Percentiles rank a stretch among this genome's conserved stretches.
Conservation (phyloP, 2,888 invertebrate species). For the Serrognathus titanus region DNA sequence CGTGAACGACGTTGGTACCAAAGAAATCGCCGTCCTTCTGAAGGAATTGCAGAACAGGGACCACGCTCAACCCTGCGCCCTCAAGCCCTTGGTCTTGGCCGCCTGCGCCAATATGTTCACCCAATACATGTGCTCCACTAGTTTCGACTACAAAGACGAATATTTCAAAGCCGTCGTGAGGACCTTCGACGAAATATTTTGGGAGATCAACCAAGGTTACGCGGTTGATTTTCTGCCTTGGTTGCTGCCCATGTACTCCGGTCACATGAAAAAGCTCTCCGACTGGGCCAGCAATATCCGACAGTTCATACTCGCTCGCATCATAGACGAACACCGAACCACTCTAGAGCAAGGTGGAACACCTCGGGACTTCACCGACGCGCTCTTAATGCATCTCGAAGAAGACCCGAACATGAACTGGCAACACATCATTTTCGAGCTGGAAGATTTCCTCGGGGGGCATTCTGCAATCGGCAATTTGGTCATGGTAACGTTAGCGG, state of each 20-base stretch:
- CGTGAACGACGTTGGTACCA: slow-evolving; percentile 67
- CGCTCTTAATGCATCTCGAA: slow-evolving; percentile 65
- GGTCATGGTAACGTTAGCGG: slow-evolving; percentile 71
- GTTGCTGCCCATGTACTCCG: slow-evolving; percentile 68
- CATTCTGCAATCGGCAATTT: slow-evolving; percentile 85
- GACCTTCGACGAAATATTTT: slow-evolving; percentile 80
- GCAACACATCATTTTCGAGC: slow-evolving; percentile 75
- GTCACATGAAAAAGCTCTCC: slow-evolving; percentile 65
- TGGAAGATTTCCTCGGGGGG: slow-evolving; percentile 85
- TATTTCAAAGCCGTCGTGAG: slow-evolving; percentile 57
- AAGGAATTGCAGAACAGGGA: slow-evolving; percentile 51
- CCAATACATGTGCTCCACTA: slow-evolving; percentile 80
- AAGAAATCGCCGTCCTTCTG: slow-evolving; percentile 63
- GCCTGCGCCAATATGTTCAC: slow-evolving; percentile 83
- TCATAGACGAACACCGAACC: slow-evolving; percentile 59
- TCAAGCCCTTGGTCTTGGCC: slow-evolving; percentile 70
- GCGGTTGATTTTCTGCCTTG: slow-evolving; percentile 84
- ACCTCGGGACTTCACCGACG: slow-evolving; percentile 77
- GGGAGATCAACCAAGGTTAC: slow-evolving; percentile 88
- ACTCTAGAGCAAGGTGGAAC: slow-evolving; percentile 58
- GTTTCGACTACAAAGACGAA: slow-evolving; percentile 66
- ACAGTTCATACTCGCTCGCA: slow-evolving; percentile 68
- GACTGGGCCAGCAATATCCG: slow-evolving; percentile 69
- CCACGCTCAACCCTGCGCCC: slow-evolving; percentile 50
- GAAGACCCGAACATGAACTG: slow-evolving; percentile 67